Evolutionary conservation across 2,113 vertebrate genomes (phyloP).

Genomic region (Channa argus): DNA sequence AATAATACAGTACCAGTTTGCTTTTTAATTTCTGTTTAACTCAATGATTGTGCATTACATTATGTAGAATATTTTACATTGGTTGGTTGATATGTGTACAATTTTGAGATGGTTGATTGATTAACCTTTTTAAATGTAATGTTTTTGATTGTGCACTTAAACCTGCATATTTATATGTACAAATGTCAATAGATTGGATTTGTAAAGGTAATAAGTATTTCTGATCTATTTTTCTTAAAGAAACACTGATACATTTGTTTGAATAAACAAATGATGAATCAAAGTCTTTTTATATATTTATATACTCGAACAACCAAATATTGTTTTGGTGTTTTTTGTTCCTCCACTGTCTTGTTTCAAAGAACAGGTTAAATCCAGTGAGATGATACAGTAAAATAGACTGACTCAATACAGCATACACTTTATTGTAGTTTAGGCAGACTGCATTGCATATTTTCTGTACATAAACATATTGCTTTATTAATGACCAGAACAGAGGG

Average conservation of each 20-base stretch:
- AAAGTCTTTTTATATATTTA: constrained; percentile 1
- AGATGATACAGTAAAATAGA: background rate
- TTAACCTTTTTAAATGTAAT: constrained; percentile 53
- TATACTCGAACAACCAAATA: background rate
- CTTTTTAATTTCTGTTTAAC: constrained; percentile 21
- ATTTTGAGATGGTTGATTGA: constrained; percentile 33
- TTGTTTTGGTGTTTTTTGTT: too few relatives aligned
- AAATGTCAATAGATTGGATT: constrained; percentile 72
- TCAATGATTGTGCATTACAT: constrained; percentile 14
- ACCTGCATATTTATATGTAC: constrained; percentile 78
- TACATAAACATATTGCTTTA: constrained; percentile 68
- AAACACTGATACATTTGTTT: constrained; percentile 65
- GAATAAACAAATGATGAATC: constrained; percentile 70
- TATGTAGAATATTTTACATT: constrained; percentile 35
- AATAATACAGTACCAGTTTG: constrained; percentile 7
- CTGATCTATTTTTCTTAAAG: constrained; percentile 77
- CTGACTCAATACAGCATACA: background rate
- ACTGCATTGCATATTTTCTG: constrained; percentile 79
- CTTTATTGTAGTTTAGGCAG: constrained; percentile 58
- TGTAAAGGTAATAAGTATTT: constrained; percentile 60
- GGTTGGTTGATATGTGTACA: constrained; percentile 39
- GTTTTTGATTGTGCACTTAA: constrained; percentile 47
- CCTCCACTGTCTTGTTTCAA: too few relatives aligned
- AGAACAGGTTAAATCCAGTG: too few relatives aligned
- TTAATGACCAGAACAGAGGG: constrained; percentile 37